Evolutionary conservation across 2,888 invertebrate genomes (phyloP).

Genomic region (Archips xylosteana): DNA sequence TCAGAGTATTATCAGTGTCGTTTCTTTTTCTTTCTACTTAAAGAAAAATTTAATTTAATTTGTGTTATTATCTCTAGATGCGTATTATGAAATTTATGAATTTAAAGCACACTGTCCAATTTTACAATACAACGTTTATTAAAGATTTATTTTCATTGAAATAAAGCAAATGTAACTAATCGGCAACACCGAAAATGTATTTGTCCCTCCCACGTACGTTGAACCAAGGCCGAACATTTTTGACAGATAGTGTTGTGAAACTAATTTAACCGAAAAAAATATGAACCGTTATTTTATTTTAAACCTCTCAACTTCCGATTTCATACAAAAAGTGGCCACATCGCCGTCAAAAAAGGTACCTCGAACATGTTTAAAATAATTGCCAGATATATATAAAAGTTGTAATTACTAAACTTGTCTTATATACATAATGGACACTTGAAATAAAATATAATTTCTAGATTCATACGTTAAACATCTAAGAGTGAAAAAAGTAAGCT

Average conservation of each 20-base stretch:
- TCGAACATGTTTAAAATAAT: not conserved
- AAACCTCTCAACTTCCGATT: not conserved
- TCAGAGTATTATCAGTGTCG: too few relatives aligned
- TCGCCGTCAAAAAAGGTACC: constrained; percentile 10
- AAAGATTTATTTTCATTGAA: not conserved
- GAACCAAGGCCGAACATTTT: constrained; percentile 35
- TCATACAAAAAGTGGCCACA: not conserved
- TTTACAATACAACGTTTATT: not conserved
- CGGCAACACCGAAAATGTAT: constrained; percentile 10
- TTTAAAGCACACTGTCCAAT: too few relatives aligned
- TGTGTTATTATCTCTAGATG: too few relatives aligned
- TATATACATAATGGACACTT: not conserved
- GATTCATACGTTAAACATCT: too few relatives aligned
- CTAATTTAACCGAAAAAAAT: constrained; percentile 32
- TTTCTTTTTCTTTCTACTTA: too few relatives aligned
- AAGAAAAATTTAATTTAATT: too few relatives aligned
- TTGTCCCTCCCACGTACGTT: constrained; percentile 38
- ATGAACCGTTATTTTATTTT: constrained; percentile 19
- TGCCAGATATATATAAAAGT: not conserved
- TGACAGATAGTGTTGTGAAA: constrained; percentile 32
- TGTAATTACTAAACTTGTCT: not conserved
- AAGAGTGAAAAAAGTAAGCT: too few relatives aligned
- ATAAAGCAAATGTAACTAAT: not conserved
- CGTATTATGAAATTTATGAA: too few relatives aligned
- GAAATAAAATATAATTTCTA: too few relatives aligned